Base-by-base conservation (phyloP, 2,797 vertebrate genomes). In the Steatocranus sp. region DNA sequence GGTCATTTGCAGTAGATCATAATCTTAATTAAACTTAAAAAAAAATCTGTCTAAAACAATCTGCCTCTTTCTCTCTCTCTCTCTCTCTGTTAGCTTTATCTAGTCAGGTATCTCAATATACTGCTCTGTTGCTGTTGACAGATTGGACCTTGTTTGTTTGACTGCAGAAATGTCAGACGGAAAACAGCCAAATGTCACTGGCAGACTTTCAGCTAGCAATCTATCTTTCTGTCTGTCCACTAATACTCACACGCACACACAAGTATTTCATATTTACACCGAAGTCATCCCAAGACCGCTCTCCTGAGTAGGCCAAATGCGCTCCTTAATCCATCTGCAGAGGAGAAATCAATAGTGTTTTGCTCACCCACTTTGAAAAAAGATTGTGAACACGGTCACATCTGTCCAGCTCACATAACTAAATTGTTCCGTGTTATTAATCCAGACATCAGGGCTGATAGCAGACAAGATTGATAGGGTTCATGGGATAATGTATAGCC, bases 261-360 rank as follows among this genome's bases (percentile, higher is more conserved):
- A 66, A 6, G 51, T 51, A 75, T 86, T 90, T 92, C 88, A 90
- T 91, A 91, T 92, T 93, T 91, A 91, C 86, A 86, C 83, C 38
- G 8, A 85, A 88, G 73, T 85, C 82, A 85, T 83, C 84, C 68
- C 8, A 32, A 79, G 58, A 41, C 82, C 5, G 18, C 73, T 84
- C 91, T 87, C 86, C 79, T 17, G 84, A 87, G 89, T 84, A 88
- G 87, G 80, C 83, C 56, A 83, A 87, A 83, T 73, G 46, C 75
- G 84, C 88, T 92, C 94, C 84, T 92, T 94, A 93, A 95, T 95
- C 90, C 87, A 93, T 89, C 92, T 87, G 93, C 90, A 89, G 87
- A 77, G 81, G 76, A 86, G 54, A 93, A 95, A 95, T 94, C 94
- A 90, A 94, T 95, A 91, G 81, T 83, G 81, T 88, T 93, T 92